Conservation (phyloP, 2,888 invertebrate species). For the Drosophila neotestacea region DNA sequence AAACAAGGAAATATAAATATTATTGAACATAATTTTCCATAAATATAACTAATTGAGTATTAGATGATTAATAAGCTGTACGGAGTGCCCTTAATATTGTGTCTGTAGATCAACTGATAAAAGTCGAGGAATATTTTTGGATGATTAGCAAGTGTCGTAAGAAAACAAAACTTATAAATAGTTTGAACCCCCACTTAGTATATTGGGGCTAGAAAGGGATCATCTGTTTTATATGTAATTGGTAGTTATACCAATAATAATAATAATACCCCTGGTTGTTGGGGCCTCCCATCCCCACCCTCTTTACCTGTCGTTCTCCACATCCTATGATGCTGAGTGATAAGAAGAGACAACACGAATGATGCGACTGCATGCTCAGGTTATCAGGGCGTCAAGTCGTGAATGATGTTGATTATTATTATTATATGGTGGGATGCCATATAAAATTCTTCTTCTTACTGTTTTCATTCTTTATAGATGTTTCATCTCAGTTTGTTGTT, state of each 20-base stretch:
- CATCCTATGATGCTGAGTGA: constrained; percentile 37
- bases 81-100: no score
- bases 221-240: constrained; percentile 9
- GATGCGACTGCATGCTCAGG: constrained; percentile 39
- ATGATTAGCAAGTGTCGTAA: constrained; percentile 3
- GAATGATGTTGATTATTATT: constrained; percentile 47
- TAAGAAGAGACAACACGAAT: constrained; percentile 39
- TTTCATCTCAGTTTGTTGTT: constrained; percentile 21
- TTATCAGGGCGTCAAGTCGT: constrained; percentile 57
- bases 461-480: constrained; percentile 26
- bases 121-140: neutral
- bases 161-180: constrained; percentile 19
- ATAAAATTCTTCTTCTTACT: constrained; percentile 3
- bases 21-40: no score
- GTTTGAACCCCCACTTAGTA: neutral
- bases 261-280: neutral
- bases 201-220: constrained; percentile 3
- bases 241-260: neutral
- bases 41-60: no score
- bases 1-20: no score
- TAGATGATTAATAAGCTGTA: neutral
- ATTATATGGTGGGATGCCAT: constrained; percentile 39
- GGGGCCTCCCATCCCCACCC: neutral
- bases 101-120: neutral
- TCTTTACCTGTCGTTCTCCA: neutral